Evolutionary conservation across 2,888 invertebrate species (phyloP).

Genomic region (Microctonus brassicae): DNA sequence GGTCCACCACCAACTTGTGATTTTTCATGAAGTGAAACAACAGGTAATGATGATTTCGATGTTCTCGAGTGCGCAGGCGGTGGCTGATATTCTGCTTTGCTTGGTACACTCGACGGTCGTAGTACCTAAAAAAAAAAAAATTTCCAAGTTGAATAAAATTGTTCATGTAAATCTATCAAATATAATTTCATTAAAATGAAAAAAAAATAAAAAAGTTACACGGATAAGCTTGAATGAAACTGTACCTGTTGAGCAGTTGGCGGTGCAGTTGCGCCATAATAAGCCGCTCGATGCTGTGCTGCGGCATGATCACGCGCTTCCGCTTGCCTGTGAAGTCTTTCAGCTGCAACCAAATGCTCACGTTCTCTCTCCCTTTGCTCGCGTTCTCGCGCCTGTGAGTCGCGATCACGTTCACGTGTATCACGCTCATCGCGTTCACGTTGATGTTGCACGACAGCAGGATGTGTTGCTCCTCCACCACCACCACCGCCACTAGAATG

Average conservation of each 20-base stretch:
- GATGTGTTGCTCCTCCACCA: slow-evolving; percentile 49
- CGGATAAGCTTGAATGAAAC: background rate
- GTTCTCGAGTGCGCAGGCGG: slow-evolving; percentile 71
- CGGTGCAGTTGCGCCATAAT: slow-evolving; percentile 70
- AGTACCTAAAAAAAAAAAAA: slow-evolving; percentile 55
- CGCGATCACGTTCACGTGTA: slow-evolving; percentile 45
- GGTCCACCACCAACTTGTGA: slow-evolving; percentile 41
- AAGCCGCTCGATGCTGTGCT: slow-evolving; percentile 71
- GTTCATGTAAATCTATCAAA: background rate
- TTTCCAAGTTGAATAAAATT: slow-evolving; percentile 4
- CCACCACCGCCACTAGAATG: slow-evolving; percentile 54
- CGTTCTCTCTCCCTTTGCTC: slow-evolving; percentile 45
- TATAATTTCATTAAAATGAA: background rate
- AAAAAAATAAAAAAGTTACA: background rate
- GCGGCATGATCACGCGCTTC: slow-evolving; percentile 64
- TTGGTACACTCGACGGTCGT: slow-evolving; percentile 64
- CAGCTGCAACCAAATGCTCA: slow-evolving; percentile 61
- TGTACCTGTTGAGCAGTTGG: slow-evolving; percentile 63
- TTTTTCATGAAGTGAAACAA: slow-evolving; percentile 64
- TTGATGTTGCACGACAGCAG: slow-evolving; percentile 54
- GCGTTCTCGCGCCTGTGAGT: slow-evolving; percentile 42
- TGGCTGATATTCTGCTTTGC: slow-evolving; percentile 66
- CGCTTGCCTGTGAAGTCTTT: slow-evolving; percentile 63
- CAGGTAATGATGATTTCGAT: slow-evolving; percentile 65
- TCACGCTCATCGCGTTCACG: slow-evolving; percentile 65